These are phyloP conservation scores for Macrochelys suwanniensis DNA, from an alignment of 2,797 vertebrate genomes.

Conservation along the genomic window DNA sequence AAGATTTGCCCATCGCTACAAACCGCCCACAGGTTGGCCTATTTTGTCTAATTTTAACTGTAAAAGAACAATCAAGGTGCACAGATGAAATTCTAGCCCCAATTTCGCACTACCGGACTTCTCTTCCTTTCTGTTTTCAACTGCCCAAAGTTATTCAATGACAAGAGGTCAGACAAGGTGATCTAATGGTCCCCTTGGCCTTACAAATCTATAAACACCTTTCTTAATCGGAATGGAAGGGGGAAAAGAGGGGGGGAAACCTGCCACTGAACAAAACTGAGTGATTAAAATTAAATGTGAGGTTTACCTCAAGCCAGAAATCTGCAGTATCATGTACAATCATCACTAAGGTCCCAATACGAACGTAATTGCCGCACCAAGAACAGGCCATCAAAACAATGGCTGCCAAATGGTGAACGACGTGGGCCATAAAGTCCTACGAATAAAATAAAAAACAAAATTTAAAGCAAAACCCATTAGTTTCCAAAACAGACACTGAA, in stretches of 20 bases:
- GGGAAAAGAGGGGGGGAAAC: not conserved
- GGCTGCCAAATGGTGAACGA: conserved; percentile 94
- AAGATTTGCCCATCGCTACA: not conserved
- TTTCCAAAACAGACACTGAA: not conserved
- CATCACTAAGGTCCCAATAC: conserved; percentile 92
- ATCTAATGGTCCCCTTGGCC: not conserved
- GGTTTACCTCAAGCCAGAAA: conserved; percentile 92
- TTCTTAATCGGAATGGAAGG: not conserved
- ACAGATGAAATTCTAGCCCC: not conserved
- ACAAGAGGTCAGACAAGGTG: not conserved
- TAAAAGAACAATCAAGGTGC: not conserved
- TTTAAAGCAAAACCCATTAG: not conserved
- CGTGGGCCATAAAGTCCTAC: conserved; percentile 93
- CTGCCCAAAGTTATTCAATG: not conserved
- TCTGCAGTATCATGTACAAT: conserved; percentile 93
- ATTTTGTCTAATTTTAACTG: not conserved
- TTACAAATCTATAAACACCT: not conserved
- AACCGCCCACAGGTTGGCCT: not conserved
- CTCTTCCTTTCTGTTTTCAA: not conserved
- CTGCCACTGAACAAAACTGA: not conserved
- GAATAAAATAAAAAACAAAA: not conserved
- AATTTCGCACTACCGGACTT: not conserved
- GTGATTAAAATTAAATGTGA: not conserved
- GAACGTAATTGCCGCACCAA: conserved; percentile 94
- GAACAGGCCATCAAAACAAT: conserved; percentile 90